Base-by-base conservation (phyloP, 1,140 invertebrate genomes). In the Danaus plexippus region DNA sequence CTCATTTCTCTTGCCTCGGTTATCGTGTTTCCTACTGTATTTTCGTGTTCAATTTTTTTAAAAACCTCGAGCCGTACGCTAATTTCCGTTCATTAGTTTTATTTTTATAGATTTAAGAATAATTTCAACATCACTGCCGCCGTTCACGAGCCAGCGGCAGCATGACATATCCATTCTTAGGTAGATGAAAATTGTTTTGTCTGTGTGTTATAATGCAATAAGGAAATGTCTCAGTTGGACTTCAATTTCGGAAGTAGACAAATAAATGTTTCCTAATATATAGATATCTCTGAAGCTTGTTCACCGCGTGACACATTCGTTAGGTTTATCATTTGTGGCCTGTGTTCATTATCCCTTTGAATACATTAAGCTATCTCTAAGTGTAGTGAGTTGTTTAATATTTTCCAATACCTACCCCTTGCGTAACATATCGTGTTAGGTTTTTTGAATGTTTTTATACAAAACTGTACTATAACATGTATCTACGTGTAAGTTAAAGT, bases 401-500 rank as follows among this genome's bases (percentile, higher is more conserved):
- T 76, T 81, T 78, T 78, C 81, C 77, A 72, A 71, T 85, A 76
- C 70, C 75, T 85, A 76, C 70, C 75, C 76, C 75, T 79, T 82
- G 79, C 77, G 78, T 83, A 80, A 76, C 22, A 32, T 79, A 74
- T 72, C 65, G 61, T 75, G 63, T 65, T 80, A 83, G 81, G 76
- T 64, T 71, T 80, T 86, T 84, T 80, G 80, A 86, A 78, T 82
- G 78, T 71, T 86, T 86, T 86, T 86, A 85, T 86, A 86, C 83
- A 86, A 83, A 32, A 32, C 22, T 32, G 22, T 32, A 80, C 68
- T 69, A 81, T 81, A 85, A 75, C 70, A 76, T 78, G 61, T 82
- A 83, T 76, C 69, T 80, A 83, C 70, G 67, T 77, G 81, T 83
- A 86, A 84, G 74, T 82, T 82, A 80, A 82, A 80, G 69, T 81